Conservation (phyloP, 2,797 vertebrate species). For the Carduelis carduelis region DNA sequence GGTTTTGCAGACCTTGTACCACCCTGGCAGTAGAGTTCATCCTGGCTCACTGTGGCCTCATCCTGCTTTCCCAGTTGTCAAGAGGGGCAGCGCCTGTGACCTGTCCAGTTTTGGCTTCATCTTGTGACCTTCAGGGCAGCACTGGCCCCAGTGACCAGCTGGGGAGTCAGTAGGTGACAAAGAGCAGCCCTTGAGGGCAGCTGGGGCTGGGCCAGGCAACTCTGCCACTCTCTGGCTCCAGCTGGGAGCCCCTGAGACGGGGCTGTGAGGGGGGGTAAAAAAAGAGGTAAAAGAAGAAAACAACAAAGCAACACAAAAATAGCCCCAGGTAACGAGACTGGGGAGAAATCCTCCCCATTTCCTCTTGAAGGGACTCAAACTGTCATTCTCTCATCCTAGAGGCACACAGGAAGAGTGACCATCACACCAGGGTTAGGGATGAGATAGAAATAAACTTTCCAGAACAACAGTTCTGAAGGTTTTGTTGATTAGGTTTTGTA, state of each 20-base stretch:
- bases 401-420: neutral
- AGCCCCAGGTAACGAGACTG: neutral
- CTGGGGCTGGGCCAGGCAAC: neutral
- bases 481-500: neutral
- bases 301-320: neutral
- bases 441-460: neutral
- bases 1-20: neutral
- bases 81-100: neutral
- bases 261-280: too few relatives aligned
- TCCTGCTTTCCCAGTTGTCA: neutral
- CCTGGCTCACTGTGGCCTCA: neutral
- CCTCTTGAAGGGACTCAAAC: neutral
- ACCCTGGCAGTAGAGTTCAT: neutral
- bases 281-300: rapidly evolving
- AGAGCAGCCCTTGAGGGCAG: neutral
- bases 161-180: neutral
- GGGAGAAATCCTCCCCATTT: neutral
- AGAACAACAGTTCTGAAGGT: neutral
- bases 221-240: neutral
- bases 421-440: neutral
- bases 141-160: rapidly evolving
- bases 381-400: neutral
- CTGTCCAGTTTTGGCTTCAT: neutral
- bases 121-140: rapidly evolving
- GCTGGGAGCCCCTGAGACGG: neutral